A percentile compares a stretch with the other conserved stretches of the same genome.
phyloP scores from a whole-genome alignment of 1,140 invertebrate species.

The Danaus melanippus region DNA sequence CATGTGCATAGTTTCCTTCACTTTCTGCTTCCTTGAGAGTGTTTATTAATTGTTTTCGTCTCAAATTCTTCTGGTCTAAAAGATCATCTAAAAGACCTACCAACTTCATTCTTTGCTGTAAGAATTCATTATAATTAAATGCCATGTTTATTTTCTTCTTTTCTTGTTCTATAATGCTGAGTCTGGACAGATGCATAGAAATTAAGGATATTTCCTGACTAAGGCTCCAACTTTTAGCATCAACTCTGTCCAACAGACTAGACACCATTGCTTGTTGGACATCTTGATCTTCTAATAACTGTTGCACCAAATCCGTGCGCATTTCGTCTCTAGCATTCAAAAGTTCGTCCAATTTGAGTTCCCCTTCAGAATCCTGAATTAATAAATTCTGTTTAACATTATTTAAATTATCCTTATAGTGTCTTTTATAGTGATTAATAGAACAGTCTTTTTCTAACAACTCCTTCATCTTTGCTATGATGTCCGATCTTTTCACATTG shows the following conservation, averaged over 20 bases:
- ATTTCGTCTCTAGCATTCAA: conserved; percentile 75
- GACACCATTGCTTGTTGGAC: conserved; percentile 83
- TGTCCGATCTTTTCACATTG: conserved; percentile 69
- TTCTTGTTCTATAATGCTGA: conserved; percentile 84
- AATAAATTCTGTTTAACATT: conserved; percentile 74
- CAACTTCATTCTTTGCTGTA: conserved; percentile 80
- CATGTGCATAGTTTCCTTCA: conserved; percentile 69
- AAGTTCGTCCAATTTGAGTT: conserved; percentile 73
- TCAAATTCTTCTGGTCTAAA: conserved; percentile 80
- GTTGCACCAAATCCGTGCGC: conserved; percentile 73
- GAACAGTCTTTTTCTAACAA: conserved; percentile 76
- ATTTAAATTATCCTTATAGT: conserved; percentile 74
- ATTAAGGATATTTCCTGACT: conserved; percentile 84
- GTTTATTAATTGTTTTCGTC: conserved; percentile 79
- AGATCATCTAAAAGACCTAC: conserved; percentile 81
- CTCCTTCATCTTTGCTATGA: conserved; percentile 77
- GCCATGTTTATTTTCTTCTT: conserved; percentile 78
- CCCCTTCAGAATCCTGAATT: conserved; percentile 69
- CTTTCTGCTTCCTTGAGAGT: conserved; percentile 82
- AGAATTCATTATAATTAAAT: conserved; percentile 81
- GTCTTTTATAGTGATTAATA: conserved; percentile 72
- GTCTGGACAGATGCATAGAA: conserved; percentile 80
- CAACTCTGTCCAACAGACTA: conserved; percentile 80
- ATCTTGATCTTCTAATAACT: conserved; percentile 77
- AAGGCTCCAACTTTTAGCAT: conserved; percentile 82